Conservation (phyloP, 35 echinoderm and acorn worm genomes). For the Heliocidaris erythrogramma region DNA sequence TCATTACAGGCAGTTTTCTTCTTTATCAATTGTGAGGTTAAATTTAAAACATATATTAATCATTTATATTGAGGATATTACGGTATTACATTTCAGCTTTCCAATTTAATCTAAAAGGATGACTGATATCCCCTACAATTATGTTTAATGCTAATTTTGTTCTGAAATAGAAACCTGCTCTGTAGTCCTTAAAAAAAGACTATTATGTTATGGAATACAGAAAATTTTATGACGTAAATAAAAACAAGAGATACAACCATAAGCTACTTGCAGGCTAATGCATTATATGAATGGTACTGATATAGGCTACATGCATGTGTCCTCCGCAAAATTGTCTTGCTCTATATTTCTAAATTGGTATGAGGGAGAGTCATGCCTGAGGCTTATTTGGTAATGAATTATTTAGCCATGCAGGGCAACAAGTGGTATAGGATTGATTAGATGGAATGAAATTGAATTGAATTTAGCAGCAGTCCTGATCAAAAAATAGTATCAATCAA, state of each 20-base stretch:
- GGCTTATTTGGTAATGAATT: constrained; percentile 12
- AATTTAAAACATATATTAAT: neutral
- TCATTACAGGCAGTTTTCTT: too few species aligned
- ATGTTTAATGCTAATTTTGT: too few species aligned
- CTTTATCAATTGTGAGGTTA: neutral
- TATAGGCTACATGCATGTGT: neutral
- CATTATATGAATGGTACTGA: neutral
- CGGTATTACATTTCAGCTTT: too few species aligned
- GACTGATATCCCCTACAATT: too few species aligned
- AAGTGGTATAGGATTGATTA: constrained; percentile 3
- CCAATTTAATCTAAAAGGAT: too few species aligned
- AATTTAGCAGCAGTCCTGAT: neutral
- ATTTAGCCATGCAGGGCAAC: neutral
- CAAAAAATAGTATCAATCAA: neutral
- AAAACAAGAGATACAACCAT: neutral
- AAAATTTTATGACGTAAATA: neutral
- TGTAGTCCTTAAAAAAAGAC: neutral
- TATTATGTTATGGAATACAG: neutral
- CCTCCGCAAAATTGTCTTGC: neutral
- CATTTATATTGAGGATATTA: neutral
- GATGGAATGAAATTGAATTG: constrained; percentile 13
- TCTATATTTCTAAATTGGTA: neutral
- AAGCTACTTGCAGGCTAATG: neutral
- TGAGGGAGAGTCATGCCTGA: constrained; percentile 5
- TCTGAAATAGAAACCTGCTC: too few species aligned